Base-by-base conservation (phyloP, 2,888 invertebrate genomes). In the Heliothis peltigera region DNA sequence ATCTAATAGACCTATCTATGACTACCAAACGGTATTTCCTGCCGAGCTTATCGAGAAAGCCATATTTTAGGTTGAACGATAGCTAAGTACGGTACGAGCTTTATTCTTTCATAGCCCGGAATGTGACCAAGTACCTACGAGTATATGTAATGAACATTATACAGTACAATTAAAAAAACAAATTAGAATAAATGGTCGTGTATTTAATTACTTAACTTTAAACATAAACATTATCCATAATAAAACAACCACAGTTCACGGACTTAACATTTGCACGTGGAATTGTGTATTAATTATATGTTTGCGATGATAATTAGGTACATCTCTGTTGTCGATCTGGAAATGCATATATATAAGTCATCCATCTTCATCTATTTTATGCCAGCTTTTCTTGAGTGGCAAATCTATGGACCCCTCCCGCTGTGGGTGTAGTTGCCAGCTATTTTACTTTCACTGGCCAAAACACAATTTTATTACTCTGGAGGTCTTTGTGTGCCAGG, bases 211-310 rank as follows among this genome's bases (percentile, higher is more conserved):
- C n/a, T n/a, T n/a, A 56, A 66, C 56, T 32, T 53, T 17, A 53
- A 70, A 58, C 25, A 46, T 28, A 46, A 32, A 8, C 15, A 10
- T 46, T 60, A 17, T 54, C 43, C 22, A 42, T 44, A 35, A 46
- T 22, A 47, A 25, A 12, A 22, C 43, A 49, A 17, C 19, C 4
- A 18, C 22, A 44, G 62, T 74, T 58, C 56, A 74, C 4, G 75
- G 57, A 22, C 48, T 19, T 8, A 12, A n/a, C 44, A 51, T 15
- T 49, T 47, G 51, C 71, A 62, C 75, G 69, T 66, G 62, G 56
- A 58, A 28, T 1, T 7, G 10, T 12, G 8, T 25, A 32, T 19
- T 49, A 57, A 39, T 74, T 19, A 55, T 58, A 46, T 21, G 22
- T 73, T 32, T 51, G 46, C n/a, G 18, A 19, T 52, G n/a, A n/a